These are phyloP conservation scores for Amphiprion clarkii DNA, from an alignment of 2,797 vertebrate species.

Conservation along the genomic window DNA sequence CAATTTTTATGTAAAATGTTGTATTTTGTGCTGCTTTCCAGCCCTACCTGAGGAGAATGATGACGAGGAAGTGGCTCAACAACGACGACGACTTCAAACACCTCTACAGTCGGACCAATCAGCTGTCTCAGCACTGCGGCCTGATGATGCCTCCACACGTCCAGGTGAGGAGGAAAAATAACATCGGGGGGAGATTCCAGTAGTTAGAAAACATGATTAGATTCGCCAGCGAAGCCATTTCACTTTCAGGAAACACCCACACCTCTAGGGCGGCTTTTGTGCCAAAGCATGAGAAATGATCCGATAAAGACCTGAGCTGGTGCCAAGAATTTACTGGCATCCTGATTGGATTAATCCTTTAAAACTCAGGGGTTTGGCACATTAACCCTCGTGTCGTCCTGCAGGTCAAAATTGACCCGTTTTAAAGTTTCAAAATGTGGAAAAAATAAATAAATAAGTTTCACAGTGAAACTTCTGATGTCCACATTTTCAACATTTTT, in stretches of 20 bases:
- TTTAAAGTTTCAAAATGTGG: no score
- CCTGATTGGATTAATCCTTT: neutral
- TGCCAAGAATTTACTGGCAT: neutral
- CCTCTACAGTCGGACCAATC: slow-evolving; percentile 62
- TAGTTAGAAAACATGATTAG: rapidly evolving
- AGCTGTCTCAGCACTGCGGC: slow-evolving; percentile 81
- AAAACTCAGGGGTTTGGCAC: no score
- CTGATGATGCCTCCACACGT: slow-evolving; percentile 77
- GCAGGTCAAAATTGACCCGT: no score
- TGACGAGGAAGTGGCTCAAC: slow-evolving; percentile 90
- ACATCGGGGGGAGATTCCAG: neutral
- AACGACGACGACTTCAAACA: slow-evolving; percentile 69
- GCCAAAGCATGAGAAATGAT: no score
- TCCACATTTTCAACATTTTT: no score
- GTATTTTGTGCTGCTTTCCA: slow-evolving; percentile 41
- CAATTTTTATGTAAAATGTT: no score
- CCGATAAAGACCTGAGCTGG: no score
- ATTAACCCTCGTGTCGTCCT: no score
- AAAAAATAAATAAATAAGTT: no score
- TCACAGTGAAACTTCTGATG: no score
- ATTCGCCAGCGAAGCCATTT: neutral
- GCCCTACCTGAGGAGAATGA: slow-evolving; percentile 84
- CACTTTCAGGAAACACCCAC: neutral
- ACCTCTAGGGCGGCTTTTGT: no score
- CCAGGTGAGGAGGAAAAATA: slow-evolving; percentile 80